A percentile compares a stretch with the other conserved stretches of the same genome.
Conservation (phyloP, 2,113 vertebrate genomes). For the Lampris megalopsis region DNA sequence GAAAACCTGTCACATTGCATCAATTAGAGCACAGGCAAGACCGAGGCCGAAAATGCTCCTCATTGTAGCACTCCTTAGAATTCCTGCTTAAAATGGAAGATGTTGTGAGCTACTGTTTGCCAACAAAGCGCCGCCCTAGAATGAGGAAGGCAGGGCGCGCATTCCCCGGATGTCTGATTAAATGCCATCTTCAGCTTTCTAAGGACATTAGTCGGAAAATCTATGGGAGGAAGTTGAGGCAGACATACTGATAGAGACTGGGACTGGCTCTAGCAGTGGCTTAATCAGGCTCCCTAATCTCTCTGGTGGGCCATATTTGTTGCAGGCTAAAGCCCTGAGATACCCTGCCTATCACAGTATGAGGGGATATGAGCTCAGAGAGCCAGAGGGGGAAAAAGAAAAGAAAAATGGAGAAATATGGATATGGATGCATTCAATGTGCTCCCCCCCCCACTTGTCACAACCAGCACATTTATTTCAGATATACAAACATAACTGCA, state of each 20-base stretch:
- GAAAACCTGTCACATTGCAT: constrained; percentile 58
- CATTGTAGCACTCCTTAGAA: constrained; percentile 59
- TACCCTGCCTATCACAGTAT: constrained; percentile 47
- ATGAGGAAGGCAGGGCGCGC: constrained; percentile 16
- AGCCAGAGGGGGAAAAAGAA: constrained; percentile 40
- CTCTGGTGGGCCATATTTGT: constrained; percentile 71
- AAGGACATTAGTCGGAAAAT: constrained; percentile 72
- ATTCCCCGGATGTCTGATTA: constrained; percentile 60
- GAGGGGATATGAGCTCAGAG: constrained; percentile 51
- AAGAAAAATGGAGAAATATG: constrained; percentile 42
- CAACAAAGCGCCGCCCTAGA: constrained; percentile 44
- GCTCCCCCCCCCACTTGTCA: not conserved
- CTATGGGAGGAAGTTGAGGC: constrained; percentile 66
- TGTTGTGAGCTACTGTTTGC: constrained; percentile 56
- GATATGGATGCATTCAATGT: constrained; percentile 31
- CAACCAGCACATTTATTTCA: constrained; percentile 46
- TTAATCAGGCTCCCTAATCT: constrained; percentile 69
- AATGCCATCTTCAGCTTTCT: constrained; percentile 73
- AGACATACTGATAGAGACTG: constrained; percentile 60
- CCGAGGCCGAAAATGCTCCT: constrained; percentile 37
- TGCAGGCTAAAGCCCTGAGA: constrained; percentile 65
- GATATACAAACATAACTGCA: constrained; percentile 57
- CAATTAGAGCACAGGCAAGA: constrained; percentile 38
- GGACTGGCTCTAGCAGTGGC: constrained; percentile 40
- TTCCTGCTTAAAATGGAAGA: constrained; percentile 35